phyloP scores from a whole-genome alignment of 2,113 vertebrate species.

The Trachemys scripta region DNA sequence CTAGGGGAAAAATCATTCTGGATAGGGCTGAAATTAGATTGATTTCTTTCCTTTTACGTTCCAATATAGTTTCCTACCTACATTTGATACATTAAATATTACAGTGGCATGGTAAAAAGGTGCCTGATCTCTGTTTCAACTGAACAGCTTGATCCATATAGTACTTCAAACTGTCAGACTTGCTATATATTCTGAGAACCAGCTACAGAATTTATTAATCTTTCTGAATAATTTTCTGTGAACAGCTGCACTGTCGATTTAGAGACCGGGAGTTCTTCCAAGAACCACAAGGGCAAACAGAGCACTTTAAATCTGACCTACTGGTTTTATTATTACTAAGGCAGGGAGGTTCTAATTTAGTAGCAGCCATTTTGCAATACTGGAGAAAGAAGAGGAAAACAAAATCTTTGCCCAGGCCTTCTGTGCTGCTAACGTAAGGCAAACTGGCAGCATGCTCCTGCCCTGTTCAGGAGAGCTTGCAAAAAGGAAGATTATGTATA shows the following conservation, averaged over 20 bases:
- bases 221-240: constrained; percentile 68
- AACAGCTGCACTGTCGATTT: constrained; percentile 80
- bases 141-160: neutral
- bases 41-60: constrained; percentile 36
- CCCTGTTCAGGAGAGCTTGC: neutral
- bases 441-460: neutral
- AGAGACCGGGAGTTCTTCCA: constrained; percentile 78
- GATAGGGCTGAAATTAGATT: constrained; percentile 13
- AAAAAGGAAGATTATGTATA: neutral
- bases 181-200: constrained; percentile 22
- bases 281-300: constrained; percentile 70
- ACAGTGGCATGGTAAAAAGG: neutral
- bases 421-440: constrained; percentile 14
- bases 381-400: constrained; percentile 8
- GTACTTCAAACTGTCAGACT: constrained; percentile 1
- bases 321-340: constrained; percentile 51
- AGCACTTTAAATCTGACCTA: constrained; percentile 60
- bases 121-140: constrained; percentile 13
- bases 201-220: constrained; percentile 47
- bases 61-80: neutral
- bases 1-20: neutral
- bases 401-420: neutral
- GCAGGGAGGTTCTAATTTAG: constrained; percentile 41
- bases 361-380: constrained; percentile 20
- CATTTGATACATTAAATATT: neutral